These are phyloP conservation scores for Tribolium castaneum DNA, from an alignment of 1,140 invertebrate genomes.

Conservation along the genomic window DNA sequence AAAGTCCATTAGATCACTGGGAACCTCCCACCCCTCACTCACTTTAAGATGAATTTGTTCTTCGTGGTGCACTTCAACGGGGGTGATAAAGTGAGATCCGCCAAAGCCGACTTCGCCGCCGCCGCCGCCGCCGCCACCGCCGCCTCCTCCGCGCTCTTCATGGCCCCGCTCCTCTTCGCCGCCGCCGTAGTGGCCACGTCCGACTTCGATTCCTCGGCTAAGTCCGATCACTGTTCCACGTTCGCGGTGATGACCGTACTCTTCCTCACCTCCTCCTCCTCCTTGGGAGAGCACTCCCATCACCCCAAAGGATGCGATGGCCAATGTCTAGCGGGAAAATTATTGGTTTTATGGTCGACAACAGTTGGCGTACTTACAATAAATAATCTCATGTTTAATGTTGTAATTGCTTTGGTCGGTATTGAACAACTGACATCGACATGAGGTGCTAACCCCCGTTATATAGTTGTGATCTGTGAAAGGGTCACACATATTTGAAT, in stretches of 20 bases:
- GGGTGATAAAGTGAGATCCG: constrained; percentile 50
- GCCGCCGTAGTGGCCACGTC: constrained; percentile 38
- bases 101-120: constrained; percentile 41
- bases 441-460: constrained; percentile 4
- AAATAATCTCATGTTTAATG: constrained; percentile 34
- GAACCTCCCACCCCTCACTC: neutral
- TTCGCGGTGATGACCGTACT: neutral
- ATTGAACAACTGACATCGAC: constrained; percentile 41
- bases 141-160: constrained; percentile 30
- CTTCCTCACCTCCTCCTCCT: constrained; percentile 15
- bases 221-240: constrained; percentile 44
- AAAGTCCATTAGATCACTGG: neutral
- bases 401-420: constrained; percentile 38
- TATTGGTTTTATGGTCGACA: neutral
- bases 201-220: constrained; percentile 46
- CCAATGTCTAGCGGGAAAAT: constrained; percentile 19
- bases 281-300: constrained; percentile 11
- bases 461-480: constrained; percentile 45
- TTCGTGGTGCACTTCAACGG: constrained; percentile 53
- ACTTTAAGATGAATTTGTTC: constrained; percentile 55
- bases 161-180: constrained; percentile 25
- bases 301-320: constrained; percentile 34
- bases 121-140: constrained; percentile 19
- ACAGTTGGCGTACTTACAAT: constrained; percentile 23
- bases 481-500: constrained; percentile 37